A percentile compares a stretch with the other conserved stretches of the same genome.
Evolutionary conservation across 2,797 vertebrate species (phyloP).

Genomic region (Urophycis tenuis): DNA sequence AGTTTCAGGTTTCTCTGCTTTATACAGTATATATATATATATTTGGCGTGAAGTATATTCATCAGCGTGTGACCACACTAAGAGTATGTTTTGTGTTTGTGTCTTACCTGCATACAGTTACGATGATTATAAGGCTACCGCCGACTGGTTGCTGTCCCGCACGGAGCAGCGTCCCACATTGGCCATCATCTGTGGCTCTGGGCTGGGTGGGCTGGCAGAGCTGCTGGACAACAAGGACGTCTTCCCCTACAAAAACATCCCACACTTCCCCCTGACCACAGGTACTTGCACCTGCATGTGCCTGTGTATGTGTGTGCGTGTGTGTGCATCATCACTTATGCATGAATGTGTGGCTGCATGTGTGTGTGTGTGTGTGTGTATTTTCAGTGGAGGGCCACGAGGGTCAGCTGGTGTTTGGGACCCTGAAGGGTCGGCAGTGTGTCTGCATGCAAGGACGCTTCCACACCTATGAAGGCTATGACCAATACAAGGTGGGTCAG

Average conservation of each 20-base stretch:
- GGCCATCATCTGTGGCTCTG: constrained; percentile 76
- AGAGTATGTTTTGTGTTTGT: too few relatives aligned
- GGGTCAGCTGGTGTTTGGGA: constrained; percentile 77
- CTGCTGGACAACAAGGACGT: constrained; percentile 49
- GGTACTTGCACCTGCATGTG: constrained; percentile 46
- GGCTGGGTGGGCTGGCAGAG: constrained; percentile 66
- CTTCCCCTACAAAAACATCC: constrained; percentile 65
- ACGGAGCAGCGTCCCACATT: constrained; percentile 59
- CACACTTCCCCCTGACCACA: constrained; percentile 68
- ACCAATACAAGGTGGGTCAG: constrained; percentile 65
- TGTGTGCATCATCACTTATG: neutral
- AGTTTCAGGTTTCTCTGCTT: too few relatives aligned
- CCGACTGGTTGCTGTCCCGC: constrained; percentile 62
- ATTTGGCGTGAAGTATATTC: too few relatives aligned
- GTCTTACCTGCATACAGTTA: constrained; percentile 44
- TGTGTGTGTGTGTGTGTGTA: constrained; percentile 6
- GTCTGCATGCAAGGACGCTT: constrained; percentile 84
- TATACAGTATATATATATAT: too few relatives aligned
- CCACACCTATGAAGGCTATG: constrained; percentile 79
- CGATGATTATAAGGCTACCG: constrained; percentile 67
- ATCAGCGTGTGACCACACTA: too few relatives aligned
- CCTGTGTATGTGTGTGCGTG: neutral
- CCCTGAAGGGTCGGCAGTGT: constrained; percentile 65
- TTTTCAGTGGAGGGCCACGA: constrained; percentile 69
- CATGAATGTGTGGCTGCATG: neutral